Base-by-base conservation (phyloP, 1,140 invertebrate genomes). In the Apis florea region DNA sequence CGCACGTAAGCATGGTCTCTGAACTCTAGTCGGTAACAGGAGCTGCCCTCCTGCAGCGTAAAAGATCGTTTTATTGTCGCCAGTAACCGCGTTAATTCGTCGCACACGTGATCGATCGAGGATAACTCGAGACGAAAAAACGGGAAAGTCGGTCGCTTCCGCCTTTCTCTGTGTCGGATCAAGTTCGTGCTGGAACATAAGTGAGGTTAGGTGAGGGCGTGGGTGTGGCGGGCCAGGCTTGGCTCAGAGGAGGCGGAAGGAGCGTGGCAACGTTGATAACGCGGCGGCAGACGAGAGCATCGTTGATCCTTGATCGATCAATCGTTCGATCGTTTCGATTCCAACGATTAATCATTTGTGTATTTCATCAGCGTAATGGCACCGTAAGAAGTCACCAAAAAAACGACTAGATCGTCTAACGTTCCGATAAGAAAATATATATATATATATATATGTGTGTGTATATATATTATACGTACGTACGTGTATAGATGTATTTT, bases 381-480 rank as follows among this genome's bases (percentile, higher is more conserved):
- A 82, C 83, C 66, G 26, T 66, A 75, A 74, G 58, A 67, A 86
- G 73, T 81, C 73, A 6, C 13, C 70, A 67, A 63, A 87, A 79
- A 83, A 58, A 66, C 73, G 63, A 78, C 83, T 83, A 86, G 74
- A 72, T 75, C 75, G 64, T 64, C 72, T 87, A 86, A 84, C 53
- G 71, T 86, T 67, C 75, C 76, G 61, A 83, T 89, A 89, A 88
- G 86, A 86, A 88, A 86, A 86, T 86, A 89, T 81, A 83, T 83
- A 78, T 71, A 26, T 81, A 54, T 67, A 54, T 81, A 86, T 59
- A 21, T 73, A 54, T 56, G 17, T 71, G n/a, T n/a, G n/a, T n/a
- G n/a, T n/a, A n/a, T n/a, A 9, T 26, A 13, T 67, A n/a, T 47
- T 54, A 15, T 71, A 19, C n/a, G 19, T 69, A 24, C 24, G 24